phyloP scores from a whole-genome alignment of 2,113 vertebrate genomes.

The Aplodontia rufa region DNA sequence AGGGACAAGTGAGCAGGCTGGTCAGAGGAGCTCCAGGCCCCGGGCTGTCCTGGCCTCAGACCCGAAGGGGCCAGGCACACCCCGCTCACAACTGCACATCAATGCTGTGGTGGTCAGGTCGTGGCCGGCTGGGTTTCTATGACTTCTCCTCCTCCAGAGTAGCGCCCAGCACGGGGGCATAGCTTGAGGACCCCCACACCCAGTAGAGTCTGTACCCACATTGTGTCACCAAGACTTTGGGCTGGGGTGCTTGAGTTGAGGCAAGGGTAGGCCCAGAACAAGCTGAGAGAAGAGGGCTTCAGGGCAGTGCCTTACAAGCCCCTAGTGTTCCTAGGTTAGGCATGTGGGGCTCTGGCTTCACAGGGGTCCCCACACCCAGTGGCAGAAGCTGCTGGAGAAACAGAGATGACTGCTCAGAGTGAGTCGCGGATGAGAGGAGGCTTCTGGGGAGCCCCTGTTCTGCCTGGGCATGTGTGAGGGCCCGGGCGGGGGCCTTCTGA shows the following conservation, averaged over 20 bases:
- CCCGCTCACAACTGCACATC: rapidly evolving
- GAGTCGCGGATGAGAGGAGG: not conserved
- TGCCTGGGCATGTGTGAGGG: rapidly evolving
- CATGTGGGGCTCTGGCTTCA: rapidly evolving
- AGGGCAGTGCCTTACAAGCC: rapidly evolving
- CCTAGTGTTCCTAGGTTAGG: rapidly evolving
- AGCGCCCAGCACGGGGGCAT: not conserved
- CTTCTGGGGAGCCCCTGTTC: rapidly evolving
- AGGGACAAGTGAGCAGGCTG: rapidly evolving
- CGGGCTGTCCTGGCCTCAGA: rapidly evolving
- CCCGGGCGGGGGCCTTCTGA: not conserved
- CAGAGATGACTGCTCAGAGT: not conserved
- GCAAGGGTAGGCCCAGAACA: not conserved
- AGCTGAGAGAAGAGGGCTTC: not conserved
- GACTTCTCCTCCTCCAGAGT: not conserved
- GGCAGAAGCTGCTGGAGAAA: rapidly evolving
- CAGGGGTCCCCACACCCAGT: rapidly evolving
- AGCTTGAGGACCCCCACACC: not conserved
- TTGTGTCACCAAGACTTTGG: rapidly evolving
- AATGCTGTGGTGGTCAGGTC: rapidly evolving
- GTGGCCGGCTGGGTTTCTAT: rapidly evolving
- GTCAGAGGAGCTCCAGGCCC: too few species aligned
- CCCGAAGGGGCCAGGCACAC: rapidly evolving
- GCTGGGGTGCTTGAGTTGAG: rapidly evolving
- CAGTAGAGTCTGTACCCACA: not conserved